phyloP scores from a whole-genome alignment of 2,113 vertebrate genomes.

The Misgurnus anguillicaudatus region DNA sequence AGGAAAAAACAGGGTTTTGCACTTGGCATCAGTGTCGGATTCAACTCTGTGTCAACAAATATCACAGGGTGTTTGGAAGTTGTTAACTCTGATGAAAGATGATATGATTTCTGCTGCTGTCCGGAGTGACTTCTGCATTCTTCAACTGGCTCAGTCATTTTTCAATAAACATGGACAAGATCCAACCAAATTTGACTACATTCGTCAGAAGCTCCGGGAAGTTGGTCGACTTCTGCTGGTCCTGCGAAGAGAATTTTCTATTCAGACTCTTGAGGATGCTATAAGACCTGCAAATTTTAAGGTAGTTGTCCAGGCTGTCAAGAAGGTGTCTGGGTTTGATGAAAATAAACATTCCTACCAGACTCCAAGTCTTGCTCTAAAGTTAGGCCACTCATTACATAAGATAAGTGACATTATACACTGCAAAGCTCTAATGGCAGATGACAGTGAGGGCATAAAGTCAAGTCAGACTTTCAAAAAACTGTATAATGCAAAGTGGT shows the following conservation, averaged over 20 bases:
- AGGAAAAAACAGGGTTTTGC: slow-evolving; percentile 36
- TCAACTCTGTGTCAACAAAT: slow-evolving; percentile 32
- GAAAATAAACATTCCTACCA: slow-evolving; percentile 27
- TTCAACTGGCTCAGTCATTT: slow-evolving; percentile 23
- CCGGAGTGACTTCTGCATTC: slow-evolving; percentile 44
- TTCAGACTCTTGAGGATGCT: slow-evolving; percentile 46
- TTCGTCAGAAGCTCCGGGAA: slow-evolving; percentile 42
- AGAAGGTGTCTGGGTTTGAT: slow-evolving; percentile 42
- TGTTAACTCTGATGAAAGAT: slow-evolving; percentile 41
- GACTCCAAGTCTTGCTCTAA: slow-evolving; percentile 48
- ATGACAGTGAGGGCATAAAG: neutral
- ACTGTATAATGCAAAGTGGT: slow-evolving; percentile 22
- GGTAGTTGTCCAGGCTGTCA: slow-evolving; percentile 46
- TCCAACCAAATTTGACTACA: slow-evolving; percentile 36
- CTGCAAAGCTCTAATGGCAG: slow-evolving; percentile 41
- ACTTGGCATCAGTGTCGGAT: slow-evolving; percentile 23
- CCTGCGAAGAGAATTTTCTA: slow-evolving; percentile 24
- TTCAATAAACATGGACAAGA: too few species aligned
- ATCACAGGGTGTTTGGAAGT: slow-evolving; percentile 47
- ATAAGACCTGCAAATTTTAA: slow-evolving; percentile 44
- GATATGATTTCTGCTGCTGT: slow-evolving; percentile 43
- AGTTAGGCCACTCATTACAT: slow-evolving; percentile 25
- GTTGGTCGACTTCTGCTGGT: slow-evolving; percentile 38
- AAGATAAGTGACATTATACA: slow-evolving; percentile 48
- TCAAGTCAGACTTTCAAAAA: slow-evolving; percentile 18